Evolutionary conservation across 35 echinoderm and acorn worm genomes (phyloP), one percentile per base, ranked within the genome.

Genomic region (Apostichopus californicus): DNA sequence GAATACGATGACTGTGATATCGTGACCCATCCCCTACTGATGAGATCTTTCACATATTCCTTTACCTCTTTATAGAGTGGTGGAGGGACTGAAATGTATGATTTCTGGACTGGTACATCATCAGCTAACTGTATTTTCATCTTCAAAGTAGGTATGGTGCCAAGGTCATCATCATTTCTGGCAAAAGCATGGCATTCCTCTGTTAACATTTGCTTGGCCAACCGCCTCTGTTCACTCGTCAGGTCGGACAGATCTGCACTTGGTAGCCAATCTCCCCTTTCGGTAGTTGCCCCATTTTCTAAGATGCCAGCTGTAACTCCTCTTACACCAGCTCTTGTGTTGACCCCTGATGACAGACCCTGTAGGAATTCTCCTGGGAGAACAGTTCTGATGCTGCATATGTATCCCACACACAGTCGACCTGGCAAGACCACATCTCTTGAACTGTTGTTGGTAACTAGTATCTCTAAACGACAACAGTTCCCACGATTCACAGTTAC

Each of bases 1-100:
- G 95, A 92, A 78, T 96, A 96, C 1, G 90, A 78, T 15, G 95
- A 96, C 12, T 77, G 65, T 55, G 94, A 95, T 25, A 93, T 95
- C 64, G 46, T 53, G 6, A 93, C 90, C 94, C 94, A 95, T 8
- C 92, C 92, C 15, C 87, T 54, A 14, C 78, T 80, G 28, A 95
- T 95, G 9, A 95, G 71, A 83, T 95, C 92, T 70, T n/a, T 24
- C 9, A 95, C 66, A 53, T 95, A 93, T 9, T 89, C 73, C 52
- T 91, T 93, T 20, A 95, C 94, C 59, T 95, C 92, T 55, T 90
- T 54, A 23, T 86, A 87, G 9, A 95, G 87, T 21, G 95, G 95
- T 78, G 81, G 85, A 13, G 95, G 95, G 12, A 96, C 56, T 55
- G 63, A 73, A n/a, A 91, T 78, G 53, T 96, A 96, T 6, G 95